phyloP scores from a whole-genome alignment of 2,888 invertebrate species.

The Eutolmus rufibarbis region DNA sequence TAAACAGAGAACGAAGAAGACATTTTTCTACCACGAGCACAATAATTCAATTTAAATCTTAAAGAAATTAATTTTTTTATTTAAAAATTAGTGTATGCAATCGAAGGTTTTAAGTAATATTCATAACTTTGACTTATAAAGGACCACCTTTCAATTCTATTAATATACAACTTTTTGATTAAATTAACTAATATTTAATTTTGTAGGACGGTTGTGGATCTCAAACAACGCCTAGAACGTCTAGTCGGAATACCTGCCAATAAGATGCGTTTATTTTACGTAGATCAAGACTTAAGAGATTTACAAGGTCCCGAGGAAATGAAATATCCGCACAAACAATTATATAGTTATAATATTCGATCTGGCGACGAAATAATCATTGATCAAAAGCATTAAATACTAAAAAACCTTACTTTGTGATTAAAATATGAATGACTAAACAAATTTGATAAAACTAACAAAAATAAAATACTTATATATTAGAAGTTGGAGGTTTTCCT shows the following conservation, averaged over 20 bases:
- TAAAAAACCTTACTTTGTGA: neutral
- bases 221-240: conserved; percentile 80
- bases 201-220: conserved; percentile 78
- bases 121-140: too few species aligned
- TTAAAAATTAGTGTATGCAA: too few species aligned
- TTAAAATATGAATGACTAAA: neutral
- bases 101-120: too few species aligned
- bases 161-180: too few species aligned
- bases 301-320: conserved; percentile 86
- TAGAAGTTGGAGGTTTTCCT: neutral
- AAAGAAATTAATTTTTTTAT: too few species aligned
- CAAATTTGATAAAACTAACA: conserved; percentile 17
- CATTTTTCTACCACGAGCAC: too few species aligned
- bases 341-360: conserved; percentile 89
- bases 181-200: neutral
- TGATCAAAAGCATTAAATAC: conserved; percentile 71
- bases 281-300: conserved; percentile 80
- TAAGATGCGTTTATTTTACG: conserved; percentile 88
- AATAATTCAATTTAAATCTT: too few species aligned
- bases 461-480: conserved; percentile 5
- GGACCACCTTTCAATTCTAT: too few species aligned
- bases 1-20: too few species aligned
- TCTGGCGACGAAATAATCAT: conserved; percentile 92
- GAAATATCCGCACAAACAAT: conserved; percentile 85
- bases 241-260: conserved; percentile 82